Base-by-base conservation (phyloP, 1,140 invertebrate species). In the Bombus superbus region DNA sequence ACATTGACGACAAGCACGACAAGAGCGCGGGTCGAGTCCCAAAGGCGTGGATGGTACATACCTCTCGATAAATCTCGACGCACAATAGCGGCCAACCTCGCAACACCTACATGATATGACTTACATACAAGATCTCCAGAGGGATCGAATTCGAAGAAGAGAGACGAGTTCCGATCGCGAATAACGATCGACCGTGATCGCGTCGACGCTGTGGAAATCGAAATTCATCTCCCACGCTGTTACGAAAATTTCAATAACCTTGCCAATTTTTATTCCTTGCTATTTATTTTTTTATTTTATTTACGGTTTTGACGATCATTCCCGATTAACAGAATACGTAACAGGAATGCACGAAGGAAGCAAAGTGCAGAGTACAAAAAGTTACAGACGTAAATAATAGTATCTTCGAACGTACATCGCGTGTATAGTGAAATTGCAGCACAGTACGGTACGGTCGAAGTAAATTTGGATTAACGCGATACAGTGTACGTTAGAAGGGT, bases 291-390 rank as follows among this genome's bases (percentile, higher is more conserved):
- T n/a, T 28, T 13, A 11, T 62, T 13, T 62, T 13, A 4, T 62
- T n/a, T n/a, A 1, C 5, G 15, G 0, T 47, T 18, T 47, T 18
- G 18, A 18, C 15, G 4, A 0, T 5, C 5, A 5, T 47, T 15
- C 0, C 0, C 0, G 15, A 0, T 47, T 47, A 18, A 18, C 5
- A 18, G 5, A 47, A 0, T 18, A 0, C 44, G 44, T 5, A 47
- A 47, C 4, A 47, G 5, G 5, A 18, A 47, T 47, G 5, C 44
- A 47, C 15, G 18, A 47, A 47, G 15, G 44, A 47, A 47, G 15
- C 15, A 47, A 47, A 47, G 15, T 18, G 44, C 6, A 47, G 47
- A 47, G 15, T 47, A 18, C 6, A 53, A 53, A 53, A 53, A 22
- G 1, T 22, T 22, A 22, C 6, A 53, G 18, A 53, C 18, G 6